A percentile compares a stretch with the other conserved stretches of the same genome.
Evolutionary conservation across 1,140 invertebrate genomes (phyloP).

Genomic region (Lordiphosa clarofinis): DNA sequence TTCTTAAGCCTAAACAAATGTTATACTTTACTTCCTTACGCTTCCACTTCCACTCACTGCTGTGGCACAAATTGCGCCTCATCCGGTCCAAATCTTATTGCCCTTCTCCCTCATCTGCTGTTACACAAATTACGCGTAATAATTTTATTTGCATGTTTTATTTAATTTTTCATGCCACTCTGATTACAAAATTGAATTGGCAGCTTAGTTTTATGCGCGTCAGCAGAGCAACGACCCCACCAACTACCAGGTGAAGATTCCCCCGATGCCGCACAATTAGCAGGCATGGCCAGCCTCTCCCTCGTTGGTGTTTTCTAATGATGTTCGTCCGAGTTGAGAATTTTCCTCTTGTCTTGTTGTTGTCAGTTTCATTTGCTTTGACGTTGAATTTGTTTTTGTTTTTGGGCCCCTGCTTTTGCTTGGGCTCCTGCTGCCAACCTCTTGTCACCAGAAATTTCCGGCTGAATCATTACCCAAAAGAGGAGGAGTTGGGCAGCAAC

Average conservation of each 20-base stretch:
- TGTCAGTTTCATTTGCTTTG: slow-evolving; percentile 67
- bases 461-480: slow-evolving; percentile 57
- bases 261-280: slow-evolving; percentile 72
- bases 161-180: slow-evolving; percentile 78
- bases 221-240: slow-evolving; percentile 18
- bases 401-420: slow-evolving; percentile 20
- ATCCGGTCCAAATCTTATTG: not conserved
- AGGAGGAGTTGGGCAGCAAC: slow-evolving; percentile 35
- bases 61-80: not conserved
- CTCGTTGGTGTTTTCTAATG: slow-evolving; percentile 55
- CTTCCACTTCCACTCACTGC: slow-evolving; percentile 11
- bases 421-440: not conserved
- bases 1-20: too few relatives aligned
- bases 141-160: slow-evolving; percentile 78
- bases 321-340: slow-evolving; percentile 54
- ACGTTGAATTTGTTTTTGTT: slow-evolving; percentile 65
- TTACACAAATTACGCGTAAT: slow-evolving; percentile 74
- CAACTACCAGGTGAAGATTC: slow-evolving; percentile 32
- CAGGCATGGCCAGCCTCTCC: slow-evolving; percentile 25
- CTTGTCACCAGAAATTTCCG: slow-evolving; percentile 58
- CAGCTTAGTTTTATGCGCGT: slow-evolving; percentile 69
- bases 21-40: too few relatives aligned
- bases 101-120: slow-evolving; percentile 13
- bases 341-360: slow-evolving; percentile 53
- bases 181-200: slow-evolving; percentile 77